phyloP scores from a whole-genome alignment of 1,140 invertebrate species.

The Drosophila mayri region DNA sequence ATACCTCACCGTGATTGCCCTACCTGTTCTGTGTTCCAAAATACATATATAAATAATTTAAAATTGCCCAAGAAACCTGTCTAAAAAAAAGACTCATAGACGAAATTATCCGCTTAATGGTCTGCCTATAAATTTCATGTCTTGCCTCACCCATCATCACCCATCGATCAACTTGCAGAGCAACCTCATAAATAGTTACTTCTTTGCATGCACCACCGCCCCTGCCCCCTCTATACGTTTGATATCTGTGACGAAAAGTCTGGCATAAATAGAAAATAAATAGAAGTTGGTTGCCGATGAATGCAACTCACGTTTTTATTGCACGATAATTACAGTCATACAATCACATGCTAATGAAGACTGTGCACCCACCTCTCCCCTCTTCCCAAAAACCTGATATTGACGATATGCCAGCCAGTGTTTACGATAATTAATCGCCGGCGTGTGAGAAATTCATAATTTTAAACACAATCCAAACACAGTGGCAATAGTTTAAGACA shows the following conservation, averaged over 20 bases:
- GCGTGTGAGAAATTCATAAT: conserved; percentile 77
- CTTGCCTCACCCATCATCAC: not conserved
- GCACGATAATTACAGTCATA: conserved; percentile 69
- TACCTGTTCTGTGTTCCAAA: not conserved
- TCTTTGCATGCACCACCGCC: not conserved
- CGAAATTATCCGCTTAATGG: not conserved
- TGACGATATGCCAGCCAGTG: conserved; percentile 64
- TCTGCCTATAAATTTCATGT: not conserved
- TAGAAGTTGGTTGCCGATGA: conserved; percentile 17
- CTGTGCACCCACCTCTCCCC: conserved; percentile 2
- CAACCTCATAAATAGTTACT: conserved; percentile 15
- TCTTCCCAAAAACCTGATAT: conserved; percentile 31
- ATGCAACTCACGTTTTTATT: conserved; percentile 76
- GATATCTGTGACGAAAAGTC: conserved; percentile 27
- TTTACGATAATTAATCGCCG: conserved; percentile 74
- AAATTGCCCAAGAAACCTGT: not conserved
- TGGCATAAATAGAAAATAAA: conserved; percentile 33
- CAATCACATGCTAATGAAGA: conserved; percentile 61
- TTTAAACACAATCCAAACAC: conserved; percentile 32
- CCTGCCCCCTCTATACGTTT: not conserved
- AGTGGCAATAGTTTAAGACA: conserved; percentile 32
- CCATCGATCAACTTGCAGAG: conserved; percentile 28
- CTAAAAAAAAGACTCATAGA: not conserved
- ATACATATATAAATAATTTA: not conserved
- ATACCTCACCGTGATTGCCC: not conserved